Evolutionary conservation across 2,113 vertebrate species (phyloP), one percentile per base, ranked within the genome.

Genomic region (Caretta caretta): DNA sequence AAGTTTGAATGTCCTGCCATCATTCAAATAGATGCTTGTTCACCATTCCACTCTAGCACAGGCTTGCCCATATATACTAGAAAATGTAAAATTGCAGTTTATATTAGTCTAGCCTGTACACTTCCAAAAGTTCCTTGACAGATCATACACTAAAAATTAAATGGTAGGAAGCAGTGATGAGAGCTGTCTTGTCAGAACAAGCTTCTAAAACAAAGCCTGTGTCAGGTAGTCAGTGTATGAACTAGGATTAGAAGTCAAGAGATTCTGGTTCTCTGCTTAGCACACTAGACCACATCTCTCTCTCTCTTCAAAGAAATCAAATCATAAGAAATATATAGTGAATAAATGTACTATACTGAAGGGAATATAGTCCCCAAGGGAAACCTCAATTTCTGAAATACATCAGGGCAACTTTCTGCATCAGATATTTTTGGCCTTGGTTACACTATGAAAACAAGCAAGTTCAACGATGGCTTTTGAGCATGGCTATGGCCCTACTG

Each of bases 91-190:
- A 88, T 79, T 87, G 84, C 50, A 78, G 80, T 31, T 92, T 83
- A 24, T 89, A 86, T 38, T 76, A 87, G 78, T n/a, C 88, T 90
- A 88, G 59, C 20, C 20, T 87, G 65, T 53, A 78, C 87, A 88
- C 72, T 87, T 95, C 85, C 88, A 1, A 59, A 95, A 91, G 81
- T 54, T 94, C 79, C 57, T 56, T 86, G 90, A 27, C 86, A 92
- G 89, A 97, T 90, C 0, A 27, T 75, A 95, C 17, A 8, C 13
- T 7, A 4, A 87, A 81, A 82, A 93, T 97, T 96, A 97, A 95
- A 90, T 29, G 88, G 7, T 1, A 94, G 96, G 95, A 97, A 97
- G 93, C 83, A 81, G 93, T 17, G 86, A 90, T 65, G 84, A 96
- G 89, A 94, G 54, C 59, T 91, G 72, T 84, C 59, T 82, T 91